Evolutionary conservation across 2,797 vertebrate species (phyloP).

Genomic region (Artibeus lituratus): DNA sequence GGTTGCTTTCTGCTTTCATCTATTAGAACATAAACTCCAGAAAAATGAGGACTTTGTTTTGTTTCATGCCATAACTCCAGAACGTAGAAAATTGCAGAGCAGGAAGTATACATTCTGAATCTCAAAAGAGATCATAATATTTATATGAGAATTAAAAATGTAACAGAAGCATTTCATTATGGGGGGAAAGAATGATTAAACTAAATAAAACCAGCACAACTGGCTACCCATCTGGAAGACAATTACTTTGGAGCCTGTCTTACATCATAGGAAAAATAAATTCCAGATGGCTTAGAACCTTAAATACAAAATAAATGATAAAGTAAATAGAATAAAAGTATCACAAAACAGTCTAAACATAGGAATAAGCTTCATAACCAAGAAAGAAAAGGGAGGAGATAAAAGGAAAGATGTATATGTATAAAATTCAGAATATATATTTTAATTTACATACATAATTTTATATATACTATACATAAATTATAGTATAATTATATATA

Average conservation of each 20-base stretch:
- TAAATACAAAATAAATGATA: conserved; percentile 69
- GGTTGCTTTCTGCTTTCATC: not conserved
- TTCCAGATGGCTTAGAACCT: conserved; percentile 69
- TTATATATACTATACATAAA: not conserved
- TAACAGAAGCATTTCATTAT: conserved; percentile 50
- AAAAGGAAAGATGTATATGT: not conserved
- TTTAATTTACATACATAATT: not conserved
- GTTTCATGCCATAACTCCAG: not conserved
- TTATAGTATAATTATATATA: not conserved
- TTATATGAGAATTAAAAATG: conserved; percentile 57
- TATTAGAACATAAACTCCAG: not conserved
- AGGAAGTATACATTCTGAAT: conserved; percentile 29
- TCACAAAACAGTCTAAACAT: not conserved
- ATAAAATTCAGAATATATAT: not conserved
- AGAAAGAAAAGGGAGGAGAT: not conserved
- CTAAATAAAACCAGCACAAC: conserved; percentile 56
- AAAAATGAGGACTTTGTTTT: not conserved
- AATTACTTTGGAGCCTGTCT: conserved; percentile 63
- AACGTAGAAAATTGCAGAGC: not conserved
- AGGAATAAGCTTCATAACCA: not conserved
- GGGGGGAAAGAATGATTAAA: conserved; percentile 40
- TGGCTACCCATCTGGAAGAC: conserved; percentile 67
- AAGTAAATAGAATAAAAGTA: conserved; percentile 69
- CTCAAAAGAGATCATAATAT: conserved; percentile 63
- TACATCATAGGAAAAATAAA: conserved; percentile 64